These are phyloP conservation scores for Nyctereutes procyonoides DNA, from an alignment of 2,113 vertebrate species.

Conservation along the genomic window DNA sequence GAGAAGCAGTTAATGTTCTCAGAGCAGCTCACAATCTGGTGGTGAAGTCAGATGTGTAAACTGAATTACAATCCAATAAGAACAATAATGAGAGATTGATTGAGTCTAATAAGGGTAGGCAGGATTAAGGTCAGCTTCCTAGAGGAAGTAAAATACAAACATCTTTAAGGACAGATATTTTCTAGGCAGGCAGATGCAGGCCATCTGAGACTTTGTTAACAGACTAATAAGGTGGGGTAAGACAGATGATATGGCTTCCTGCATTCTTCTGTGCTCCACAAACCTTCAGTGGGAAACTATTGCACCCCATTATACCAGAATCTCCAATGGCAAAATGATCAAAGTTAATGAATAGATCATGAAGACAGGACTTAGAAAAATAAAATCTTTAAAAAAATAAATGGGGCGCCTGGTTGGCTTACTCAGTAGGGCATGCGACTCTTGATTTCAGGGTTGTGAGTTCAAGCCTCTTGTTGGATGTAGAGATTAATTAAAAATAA, in stretches of 20 bases:
- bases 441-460: neutral
- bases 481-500: neutral
- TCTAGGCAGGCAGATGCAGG: neutral
- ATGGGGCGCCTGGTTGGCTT: neutral
- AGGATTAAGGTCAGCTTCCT: neutral
- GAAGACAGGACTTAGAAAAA: neutral
- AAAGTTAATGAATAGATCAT: slow-evolving; percentile 2
- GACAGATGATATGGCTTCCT: neutral
- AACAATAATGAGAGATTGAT: neutral
- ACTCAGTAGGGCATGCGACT: neutral
- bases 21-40: neutral
- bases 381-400: neutral
- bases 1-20: neutral
- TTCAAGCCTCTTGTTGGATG: neutral
- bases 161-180: neutral
- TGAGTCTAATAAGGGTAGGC: neutral
- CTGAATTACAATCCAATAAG: neutral
- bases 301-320: neutral
- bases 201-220: neutral
- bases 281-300: neutral
- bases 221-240: neutral
- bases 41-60: neutral
- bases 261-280: neutral
- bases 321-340: neutral
- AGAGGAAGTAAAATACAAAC: neutral